A percentile compares a stretch with the other conserved stretches of the same genome.
These are phyloP conservation scores for Sorex araneus DNA, from an alignment of 2,113 vertebrate species.

Conservation along the genomic window DNA sequence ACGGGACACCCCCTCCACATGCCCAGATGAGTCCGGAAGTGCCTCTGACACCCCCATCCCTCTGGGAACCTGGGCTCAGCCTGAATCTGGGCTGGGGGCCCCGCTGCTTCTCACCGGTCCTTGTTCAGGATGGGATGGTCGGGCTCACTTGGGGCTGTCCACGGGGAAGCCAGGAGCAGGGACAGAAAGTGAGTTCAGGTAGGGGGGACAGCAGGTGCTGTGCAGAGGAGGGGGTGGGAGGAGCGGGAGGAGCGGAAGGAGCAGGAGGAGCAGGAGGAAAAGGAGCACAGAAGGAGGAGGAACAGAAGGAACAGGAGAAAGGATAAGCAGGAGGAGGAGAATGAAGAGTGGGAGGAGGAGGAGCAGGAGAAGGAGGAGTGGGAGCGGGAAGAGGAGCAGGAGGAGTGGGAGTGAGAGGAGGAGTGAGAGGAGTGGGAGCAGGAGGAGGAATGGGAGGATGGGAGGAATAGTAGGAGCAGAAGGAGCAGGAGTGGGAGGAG, in stretches of 20 bases:
- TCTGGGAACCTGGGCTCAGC: conserved; percentile 8
- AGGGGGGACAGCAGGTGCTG: neutral
- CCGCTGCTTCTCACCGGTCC: neutral
- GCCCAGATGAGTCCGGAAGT: conserved; percentile 69
- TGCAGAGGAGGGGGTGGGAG: neutral
- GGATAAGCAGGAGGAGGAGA: no score
- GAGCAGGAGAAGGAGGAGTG: no score
- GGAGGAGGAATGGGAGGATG: neutral
- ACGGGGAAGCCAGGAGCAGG: neutral
- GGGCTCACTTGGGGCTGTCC: neutral
- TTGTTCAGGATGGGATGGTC: neutral
- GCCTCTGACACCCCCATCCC: neutral
- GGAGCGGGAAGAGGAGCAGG: no score
- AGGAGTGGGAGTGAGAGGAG: no score
- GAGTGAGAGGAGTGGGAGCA: neutral
- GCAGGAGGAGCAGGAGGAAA: no score
- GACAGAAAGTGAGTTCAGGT: conserved; percentile 21
- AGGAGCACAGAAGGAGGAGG: no score
- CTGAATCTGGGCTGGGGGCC: conserved; percentile 1
- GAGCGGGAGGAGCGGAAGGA: neutral
- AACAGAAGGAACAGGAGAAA: no score
- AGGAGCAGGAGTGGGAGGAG: neutral
- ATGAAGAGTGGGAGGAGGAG: no score
- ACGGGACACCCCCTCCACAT: conserved; percentile 1
- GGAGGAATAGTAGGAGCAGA: no score